Conservation (phyloP, 1,140 invertebrate species). For the Dreissena rostriformis region DNA sequence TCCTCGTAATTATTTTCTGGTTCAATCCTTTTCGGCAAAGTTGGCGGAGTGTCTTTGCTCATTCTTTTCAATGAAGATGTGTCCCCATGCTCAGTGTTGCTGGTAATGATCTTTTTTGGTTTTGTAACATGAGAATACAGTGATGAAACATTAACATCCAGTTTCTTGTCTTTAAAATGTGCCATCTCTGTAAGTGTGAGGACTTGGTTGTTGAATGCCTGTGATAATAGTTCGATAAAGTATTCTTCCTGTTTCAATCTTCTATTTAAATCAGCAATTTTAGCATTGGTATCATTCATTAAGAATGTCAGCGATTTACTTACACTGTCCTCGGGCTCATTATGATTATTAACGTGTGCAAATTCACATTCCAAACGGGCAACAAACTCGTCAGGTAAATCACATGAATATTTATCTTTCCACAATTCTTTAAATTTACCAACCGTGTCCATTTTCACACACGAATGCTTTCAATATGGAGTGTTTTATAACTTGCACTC, state of each 20-base stretch:
- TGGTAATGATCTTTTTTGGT: constrained; percentile 13
- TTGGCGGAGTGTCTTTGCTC: background rate
- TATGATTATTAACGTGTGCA: constrained; percentile 14
- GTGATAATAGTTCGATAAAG: constrained; percentile 18
- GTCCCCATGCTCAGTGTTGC: constrained; percentile 7
- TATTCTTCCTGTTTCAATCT: constrained; percentile 39
- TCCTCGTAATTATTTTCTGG: constrained; percentile 21
- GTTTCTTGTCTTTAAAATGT: background rate
- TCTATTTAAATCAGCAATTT: constrained; percentile 15
- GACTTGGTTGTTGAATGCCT: background rate
- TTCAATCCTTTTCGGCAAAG: background rate
- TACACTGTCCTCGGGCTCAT: constrained; percentile 17
- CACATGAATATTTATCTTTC: constrained; percentile 22
- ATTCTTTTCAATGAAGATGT: background rate
- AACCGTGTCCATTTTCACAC: constrained; percentile 5
- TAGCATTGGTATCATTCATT: constrained; percentile 8
- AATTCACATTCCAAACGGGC: constrained; percentile 52
- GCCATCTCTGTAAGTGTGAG: background rate
- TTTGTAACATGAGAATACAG: constrained; percentile 54
- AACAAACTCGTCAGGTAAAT: constrained; percentile 40
- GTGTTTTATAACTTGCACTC: too few relatives aligned
- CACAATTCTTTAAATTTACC: constrained; percentile 13
- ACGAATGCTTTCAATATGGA: too few relatives aligned
- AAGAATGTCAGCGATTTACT: constrained; percentile 11
- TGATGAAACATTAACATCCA: constrained; percentile 7